Evolutionary conservation across 2,888 invertebrate genomes (phyloP).

Genomic region (Gymnocheta viridis): DNA sequence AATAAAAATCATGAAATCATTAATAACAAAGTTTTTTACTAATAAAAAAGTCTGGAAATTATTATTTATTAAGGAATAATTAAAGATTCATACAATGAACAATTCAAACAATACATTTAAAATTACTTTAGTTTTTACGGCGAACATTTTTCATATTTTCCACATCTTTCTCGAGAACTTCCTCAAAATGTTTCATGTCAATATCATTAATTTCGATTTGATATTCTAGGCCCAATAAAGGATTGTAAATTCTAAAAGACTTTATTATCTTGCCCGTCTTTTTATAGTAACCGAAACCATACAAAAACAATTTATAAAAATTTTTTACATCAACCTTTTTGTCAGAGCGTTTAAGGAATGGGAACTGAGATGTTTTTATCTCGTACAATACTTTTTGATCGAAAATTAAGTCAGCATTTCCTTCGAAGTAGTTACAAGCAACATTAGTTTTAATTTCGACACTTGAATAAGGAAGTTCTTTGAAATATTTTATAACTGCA

Average conservation of each 20-base stretch:
- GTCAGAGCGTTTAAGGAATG: not conserved
- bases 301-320: slow-evolving; percentile 43
- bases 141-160: not conserved
- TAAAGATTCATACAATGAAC: too few species aligned
- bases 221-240: slow-evolving; percentile 16
- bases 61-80: too few species aligned
- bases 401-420: slow-evolving; percentile 42
- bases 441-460: slow-evolving; percentile 1
- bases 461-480: not conserved
- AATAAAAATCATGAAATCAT: too few species aligned
- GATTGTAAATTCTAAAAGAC: slow-evolving; percentile 37
- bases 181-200: slow-evolving; percentile 35
- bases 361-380: slow-evolving; percentile 42
- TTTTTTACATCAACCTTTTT: not conserved
- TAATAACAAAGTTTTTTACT: too few species aligned
- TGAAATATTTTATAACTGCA: slow-evolving; percentile 16
- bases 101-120: too few species aligned
- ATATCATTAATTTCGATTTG: slow-evolving; percentile 5
- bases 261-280: slow-evolving; percentile 27
- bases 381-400: slow-evolving; percentile 41
- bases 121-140: too few species aligned
- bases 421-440: slow-evolving; percentile 13
- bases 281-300: slow-evolving; percentile 47
- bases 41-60: too few species aligned
- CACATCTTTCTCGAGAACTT: slow-evolving; percentile 3